A percentile compares a stretch with the other conserved stretches of the same genome.
phyloP scores from a whole-genome alignment of 2,113 vertebrate species.

The Murina feae region DNA sequence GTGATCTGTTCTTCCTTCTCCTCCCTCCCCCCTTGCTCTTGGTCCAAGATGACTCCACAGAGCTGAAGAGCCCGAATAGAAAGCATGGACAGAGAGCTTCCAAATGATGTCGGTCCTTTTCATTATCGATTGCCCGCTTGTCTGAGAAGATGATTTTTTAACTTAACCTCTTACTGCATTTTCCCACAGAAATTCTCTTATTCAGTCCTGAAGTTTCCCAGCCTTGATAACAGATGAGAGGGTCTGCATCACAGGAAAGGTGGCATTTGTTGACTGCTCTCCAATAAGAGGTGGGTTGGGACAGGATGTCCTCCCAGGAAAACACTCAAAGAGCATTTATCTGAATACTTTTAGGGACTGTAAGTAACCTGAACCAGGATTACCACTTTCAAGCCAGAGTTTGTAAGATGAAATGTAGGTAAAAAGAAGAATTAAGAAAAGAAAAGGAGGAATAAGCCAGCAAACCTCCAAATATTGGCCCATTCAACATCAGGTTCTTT shows the following conservation, averaged over 20 bases:
- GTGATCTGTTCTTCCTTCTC: too few species aligned
- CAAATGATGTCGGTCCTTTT: neutral
- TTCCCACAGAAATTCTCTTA: neutral
- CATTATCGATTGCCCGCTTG: neutral
- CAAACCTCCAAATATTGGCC: neutral
- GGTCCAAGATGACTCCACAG: neutral
- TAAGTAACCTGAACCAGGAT: neutral
- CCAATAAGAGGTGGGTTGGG: neutral
- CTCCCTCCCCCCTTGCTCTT: neutral
- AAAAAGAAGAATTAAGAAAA: neutral
- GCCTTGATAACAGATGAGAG: neutral
- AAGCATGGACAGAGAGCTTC: neutral
- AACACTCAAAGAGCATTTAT: neutral
- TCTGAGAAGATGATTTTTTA: neutral
- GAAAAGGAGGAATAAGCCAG: neutral
- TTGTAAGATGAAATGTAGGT: neutral
- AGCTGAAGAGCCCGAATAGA: neutral
- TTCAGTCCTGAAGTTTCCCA: neutral
- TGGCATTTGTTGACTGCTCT: neutral
- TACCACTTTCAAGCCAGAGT: neutral
- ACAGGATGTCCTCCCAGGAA: neutral
- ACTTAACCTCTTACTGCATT: neutral
- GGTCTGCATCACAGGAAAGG: neutral
- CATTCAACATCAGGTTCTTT: neutral
- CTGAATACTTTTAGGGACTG: neutral